phyloP scores from a whole-genome alignment of 2,888 invertebrate genomes.

The Amphipoea oculea region DNA sequence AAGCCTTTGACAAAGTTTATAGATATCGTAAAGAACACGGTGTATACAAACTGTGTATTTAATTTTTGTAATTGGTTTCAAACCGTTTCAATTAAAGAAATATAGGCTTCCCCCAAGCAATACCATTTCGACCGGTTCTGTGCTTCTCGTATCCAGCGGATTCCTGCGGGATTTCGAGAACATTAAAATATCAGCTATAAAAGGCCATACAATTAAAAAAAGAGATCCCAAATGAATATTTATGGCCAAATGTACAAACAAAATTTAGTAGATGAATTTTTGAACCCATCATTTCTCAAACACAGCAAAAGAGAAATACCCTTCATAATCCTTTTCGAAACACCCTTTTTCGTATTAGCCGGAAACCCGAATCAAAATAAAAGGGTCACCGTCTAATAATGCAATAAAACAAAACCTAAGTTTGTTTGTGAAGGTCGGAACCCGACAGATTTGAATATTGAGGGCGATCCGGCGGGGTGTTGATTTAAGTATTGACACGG shows the following conservation, averaged over 20 bases:
- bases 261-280: neutral
- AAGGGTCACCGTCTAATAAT: slow-evolving; percentile 56
- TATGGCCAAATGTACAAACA: neutral
- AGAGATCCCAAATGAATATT: neutral
- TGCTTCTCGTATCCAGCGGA: neutral
- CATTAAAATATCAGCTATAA: neutral
- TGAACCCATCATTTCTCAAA: neutral
- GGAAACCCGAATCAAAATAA: slow-evolving; percentile 48
- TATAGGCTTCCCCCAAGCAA: neutral
- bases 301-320: neutral
- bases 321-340: slow-evolving; percentile 10
- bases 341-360: slow-evolving; percentile 37
- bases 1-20: too few relatives aligned
- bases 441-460: slow-evolving; percentile 67
- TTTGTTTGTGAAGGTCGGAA: slow-evolving; percentile 62
- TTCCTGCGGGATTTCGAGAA: neutral
- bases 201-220: neutral
- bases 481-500: slow-evolving; percentile 68
- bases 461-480: slow-evolving; percentile 61
- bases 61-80: too few relatives aligned
- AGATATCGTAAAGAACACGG: too few relatives aligned
- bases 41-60: too few relatives aligned
- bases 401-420: slow-evolving; percentile 64
- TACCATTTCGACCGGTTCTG: neutral
- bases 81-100: too few relatives aligned